Base-by-base conservation (phyloP, 2,113 vertebrate genomes). In the Charina bottae region DNA sequence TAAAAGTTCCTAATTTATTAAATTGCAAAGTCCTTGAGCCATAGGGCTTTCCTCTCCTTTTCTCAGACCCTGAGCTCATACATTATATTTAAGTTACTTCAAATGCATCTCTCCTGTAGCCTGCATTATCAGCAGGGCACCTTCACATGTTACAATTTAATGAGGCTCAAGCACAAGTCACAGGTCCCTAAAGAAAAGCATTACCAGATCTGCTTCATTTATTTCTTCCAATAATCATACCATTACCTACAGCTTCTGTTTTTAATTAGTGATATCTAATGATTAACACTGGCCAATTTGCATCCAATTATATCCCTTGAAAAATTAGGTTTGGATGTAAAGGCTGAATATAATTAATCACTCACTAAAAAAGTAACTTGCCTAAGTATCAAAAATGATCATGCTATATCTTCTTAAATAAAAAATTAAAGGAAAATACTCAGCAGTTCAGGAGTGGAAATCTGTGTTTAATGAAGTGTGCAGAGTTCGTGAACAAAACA, bases 231-330 rank as follows among this genome's bases (percentile, higher is more conserved):
- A 95, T 97, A 97, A 97, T 96, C 96, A 97, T 97, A 97, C 94
- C 92, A 97, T 96, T 96, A 96, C 97, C 93, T 96, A 95, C 92
- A 97, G 95, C 93, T 97, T 97, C 96, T 96, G 94, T 95, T 97
- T 97, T 97, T 97, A 97, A 97, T 97, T 97, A 97, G 95, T 96
- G 90, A 91, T 92, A 96, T 95, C 91, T 97, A 97, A 97, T 96
- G 96, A 97, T 97, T 97, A 97, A 97, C 94, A 97, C 91, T 94
- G 93, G 92, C 90, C 95, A 97, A 97, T 97, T 97, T 98, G 94
- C 95, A 96, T 97, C 93, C 96, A 96, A 96, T 97, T 98, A 97
- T 88, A 90, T 92, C 85, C 91, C 93, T 46, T 96, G 95, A 97
- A 97, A 97, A 97, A 97, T 95, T 94, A 94, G 91, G 96, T 91